Evolutionary conservation across 2,113 vertebrate species (phyloP).

Genomic region (Aphyosemion australe): DNA sequence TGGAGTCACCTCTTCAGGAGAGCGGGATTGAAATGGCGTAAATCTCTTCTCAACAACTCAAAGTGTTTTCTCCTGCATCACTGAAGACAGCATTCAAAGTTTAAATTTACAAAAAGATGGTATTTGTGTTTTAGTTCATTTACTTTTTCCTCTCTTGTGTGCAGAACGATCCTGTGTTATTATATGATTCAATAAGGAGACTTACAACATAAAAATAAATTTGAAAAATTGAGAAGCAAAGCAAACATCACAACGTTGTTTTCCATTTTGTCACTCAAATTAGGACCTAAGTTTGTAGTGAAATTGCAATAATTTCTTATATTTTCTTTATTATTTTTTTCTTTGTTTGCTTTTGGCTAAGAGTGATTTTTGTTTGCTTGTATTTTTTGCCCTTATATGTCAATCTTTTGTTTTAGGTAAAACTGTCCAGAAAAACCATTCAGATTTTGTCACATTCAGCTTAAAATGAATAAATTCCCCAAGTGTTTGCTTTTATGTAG

Average conservation of each 20-base stretch:
- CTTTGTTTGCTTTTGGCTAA: no score
- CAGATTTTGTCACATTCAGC: neutral
- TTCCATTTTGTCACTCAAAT: no score
- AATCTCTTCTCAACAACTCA: neutral
- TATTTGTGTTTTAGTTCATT: neutral
- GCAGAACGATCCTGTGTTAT: neutral
- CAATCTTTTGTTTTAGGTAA: neutral
- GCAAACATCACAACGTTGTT: no score
- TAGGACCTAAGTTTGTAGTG: no score
- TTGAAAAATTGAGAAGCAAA: no score
- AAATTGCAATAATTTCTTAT: no score
- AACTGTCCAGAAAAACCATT: neutral
- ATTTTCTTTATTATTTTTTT: no score
- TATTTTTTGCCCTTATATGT: no score
- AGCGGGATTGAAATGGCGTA: constrained; percentile 60
- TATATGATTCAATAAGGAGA: no score
- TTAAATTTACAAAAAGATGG: neutral
- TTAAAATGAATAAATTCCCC: neutral
- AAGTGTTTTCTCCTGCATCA: constrained; percentile 18
- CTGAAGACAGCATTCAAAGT: neutral
- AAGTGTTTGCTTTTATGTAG: neutral
- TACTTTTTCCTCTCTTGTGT: neutral
- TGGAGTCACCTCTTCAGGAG: constrained; percentile 42
- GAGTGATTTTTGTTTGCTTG: no score
- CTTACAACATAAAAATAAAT: no score